Percentiles rank a stretch among this genome's conserved stretches.
Conservation (phyloP, 30 jellyfish, hydroid and myxozoan species). For the Turritopsis rubra region DNA sequence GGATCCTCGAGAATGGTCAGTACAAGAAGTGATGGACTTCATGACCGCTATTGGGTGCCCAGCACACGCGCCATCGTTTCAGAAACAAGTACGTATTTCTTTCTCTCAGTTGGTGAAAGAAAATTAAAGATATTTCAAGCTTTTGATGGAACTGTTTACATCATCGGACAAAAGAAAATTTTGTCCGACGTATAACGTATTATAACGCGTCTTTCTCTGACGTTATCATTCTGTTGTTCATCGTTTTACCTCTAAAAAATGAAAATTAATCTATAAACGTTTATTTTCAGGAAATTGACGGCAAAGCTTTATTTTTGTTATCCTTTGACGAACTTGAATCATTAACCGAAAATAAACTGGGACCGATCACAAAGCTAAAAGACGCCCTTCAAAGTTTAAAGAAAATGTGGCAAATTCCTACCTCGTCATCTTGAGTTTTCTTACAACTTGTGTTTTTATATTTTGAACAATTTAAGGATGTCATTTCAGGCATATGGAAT, state of each 20-base stretch:
- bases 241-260: no score
- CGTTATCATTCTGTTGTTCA: not conserved
- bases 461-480: not conserved
- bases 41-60: conserved; percentile 98
- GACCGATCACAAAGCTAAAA: conserved; percentile 89
- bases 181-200: no score
- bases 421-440: conserved; percentile 17
- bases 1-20: conserved; percentile 97
- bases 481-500: not conserved
- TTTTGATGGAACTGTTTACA: no score
- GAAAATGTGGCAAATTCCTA: conserved; percentile 76
- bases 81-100: conserved; percentile 64
- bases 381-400: conserved; percentile 92
- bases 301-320: conserved; percentile 78
- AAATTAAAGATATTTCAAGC: no score
- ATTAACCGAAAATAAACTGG: conserved; percentile 91
- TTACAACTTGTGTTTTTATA: not conserved
- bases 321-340: conserved; percentile 94
- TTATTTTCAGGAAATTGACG: conserved; percentile 83
- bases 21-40: conserved; percentile 92
- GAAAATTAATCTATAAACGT: not conserved
- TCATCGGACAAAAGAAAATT: no score
- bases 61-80: conserved; percentile 92
- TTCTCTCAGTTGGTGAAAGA: no score
- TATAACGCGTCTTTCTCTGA: no score